Conservation (phyloP, 2,888 invertebrate genomes). For the Netelia melanura region DNA sequence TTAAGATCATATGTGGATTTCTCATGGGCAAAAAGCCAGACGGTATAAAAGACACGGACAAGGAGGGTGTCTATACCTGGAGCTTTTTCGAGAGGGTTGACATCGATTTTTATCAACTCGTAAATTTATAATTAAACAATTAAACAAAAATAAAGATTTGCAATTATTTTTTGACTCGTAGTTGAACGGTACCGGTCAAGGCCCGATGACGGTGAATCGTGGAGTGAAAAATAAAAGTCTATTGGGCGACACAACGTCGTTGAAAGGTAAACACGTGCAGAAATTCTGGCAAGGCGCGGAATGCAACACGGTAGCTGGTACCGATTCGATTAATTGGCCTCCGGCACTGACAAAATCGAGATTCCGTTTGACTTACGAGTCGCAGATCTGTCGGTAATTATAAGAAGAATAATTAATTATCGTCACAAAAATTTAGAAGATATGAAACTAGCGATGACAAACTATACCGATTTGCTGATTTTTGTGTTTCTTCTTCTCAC, state of each 20-base stretch:
- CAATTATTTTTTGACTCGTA: conserved; percentile 72
- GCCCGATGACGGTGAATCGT: conserved; percentile 86
- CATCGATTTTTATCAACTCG: background rate
- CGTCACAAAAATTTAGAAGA: background rate
- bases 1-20: conserved; percentile 72
- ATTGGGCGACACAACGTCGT: conserved; percentile 86
- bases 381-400: conserved; percentile 86
- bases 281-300: conserved; percentile 84
- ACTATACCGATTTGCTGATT: background rate
- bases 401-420: background rate
- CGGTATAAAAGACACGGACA: conserved; percentile 65
- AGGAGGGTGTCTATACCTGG: conserved; percentile 67
- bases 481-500: background rate
- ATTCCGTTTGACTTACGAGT: conserved; percentile 85
- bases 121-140: background rate
- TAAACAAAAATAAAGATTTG: background rate
- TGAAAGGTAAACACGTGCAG: conserved; percentile 81
- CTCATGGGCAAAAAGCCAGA: conserved; percentile 69
- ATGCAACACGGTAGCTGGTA: conserved; percentile 87
- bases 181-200: conserved; percentile 86
- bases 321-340: conserved; percentile 86
- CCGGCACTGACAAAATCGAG: conserved; percentile 84
- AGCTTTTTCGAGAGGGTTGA: conserved; percentile 71
- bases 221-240: conserved; percentile 85
- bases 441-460: background rate